These are phyloP conservation scores for Hypotaenidia philippensis DNA, from an alignment of 2,797 vertebrate species.

Conservation along the genomic window DNA sequence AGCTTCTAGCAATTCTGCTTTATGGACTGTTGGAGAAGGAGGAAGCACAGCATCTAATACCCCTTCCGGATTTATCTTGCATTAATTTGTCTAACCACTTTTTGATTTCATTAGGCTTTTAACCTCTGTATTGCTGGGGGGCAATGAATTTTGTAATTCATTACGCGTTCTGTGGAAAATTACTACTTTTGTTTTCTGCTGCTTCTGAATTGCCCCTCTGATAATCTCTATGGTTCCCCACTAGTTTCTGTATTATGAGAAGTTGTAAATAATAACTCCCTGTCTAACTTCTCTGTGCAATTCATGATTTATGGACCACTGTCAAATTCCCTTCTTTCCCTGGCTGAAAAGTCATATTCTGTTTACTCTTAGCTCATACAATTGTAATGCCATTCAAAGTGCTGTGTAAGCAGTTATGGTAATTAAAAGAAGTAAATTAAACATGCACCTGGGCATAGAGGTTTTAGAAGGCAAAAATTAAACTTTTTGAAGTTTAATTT, in stretches of 20 bases:
- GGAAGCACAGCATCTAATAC: neutral
- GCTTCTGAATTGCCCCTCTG: neutral
- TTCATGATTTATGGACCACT: neutral
- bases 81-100: neutral
- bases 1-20: neutral
- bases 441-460: neutral
- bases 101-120: neutral
- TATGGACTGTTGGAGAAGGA: neutral
- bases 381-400: neutral
- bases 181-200: neutral
- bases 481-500: neutral
- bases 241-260: neutral
- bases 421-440: conserved; percentile 19
- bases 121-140: neutral
- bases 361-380: neutral
- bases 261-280: neutral
- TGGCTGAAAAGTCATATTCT: neutral
- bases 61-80: neutral
- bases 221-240: neutral
- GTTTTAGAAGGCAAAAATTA: neutral
- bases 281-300: neutral
- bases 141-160: neutral
- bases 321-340: neutral
- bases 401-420: neutral
- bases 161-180: neutral